Percentiles rank a stretch among this genome's conserved stretches.
Conservation (phyloP, 1,140 invertebrate genomes). For the Olivierus martensii region DNA sequence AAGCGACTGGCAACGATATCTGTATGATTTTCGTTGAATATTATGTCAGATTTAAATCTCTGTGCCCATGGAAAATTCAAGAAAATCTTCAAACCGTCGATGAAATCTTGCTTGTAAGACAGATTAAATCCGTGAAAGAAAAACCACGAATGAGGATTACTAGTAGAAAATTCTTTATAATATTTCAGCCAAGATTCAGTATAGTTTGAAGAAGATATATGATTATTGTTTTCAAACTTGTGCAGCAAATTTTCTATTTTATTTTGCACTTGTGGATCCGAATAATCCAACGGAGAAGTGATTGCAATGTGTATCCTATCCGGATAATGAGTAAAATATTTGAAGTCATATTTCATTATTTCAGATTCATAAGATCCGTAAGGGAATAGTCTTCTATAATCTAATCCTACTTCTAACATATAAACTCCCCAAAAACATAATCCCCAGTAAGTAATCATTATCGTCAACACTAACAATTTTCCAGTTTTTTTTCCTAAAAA, state of each 20-base stretch:
- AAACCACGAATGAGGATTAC: constrained; percentile 50
- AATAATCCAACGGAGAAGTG: constrained; percentile 67
- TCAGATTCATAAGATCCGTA: constrained; percentile 80
- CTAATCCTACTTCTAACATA: constrained; percentile 74
- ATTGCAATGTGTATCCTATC: constrained; percentile 78
- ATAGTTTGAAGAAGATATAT: constrained; percentile 54
- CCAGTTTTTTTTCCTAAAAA: constrained; percentile 59
- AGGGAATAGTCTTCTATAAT: constrained; percentile 65
- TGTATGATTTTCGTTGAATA: constrained; percentile 55
- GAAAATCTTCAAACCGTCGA: constrained; percentile 50
- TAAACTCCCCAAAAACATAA: constrained; percentile 77
- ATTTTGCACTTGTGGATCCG: constrained; percentile 55
- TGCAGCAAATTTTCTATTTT: constrained; percentile 63
- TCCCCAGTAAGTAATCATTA: constrained; percentile 63
- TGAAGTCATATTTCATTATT: constrained; percentile 46
- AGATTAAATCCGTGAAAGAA: constrained; percentile 48
- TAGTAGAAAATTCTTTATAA: constrained; percentile 60
- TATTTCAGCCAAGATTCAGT: constrained; percentile 81
- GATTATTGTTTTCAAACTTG: constrained; percentile 62
- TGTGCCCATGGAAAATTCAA: constrained; percentile 38
- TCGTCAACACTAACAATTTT: constrained; percentile 56
- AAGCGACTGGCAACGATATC: constrained; percentile 68
- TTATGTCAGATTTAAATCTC: constrained; percentile 60
- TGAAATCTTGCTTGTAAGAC: constrained; percentile 54
- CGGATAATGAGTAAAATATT: constrained; percentile 76